phyloP scores from a whole-genome alignment of 2,113 vertebrate genomes.

The Oryzias melastigma region DNA sequence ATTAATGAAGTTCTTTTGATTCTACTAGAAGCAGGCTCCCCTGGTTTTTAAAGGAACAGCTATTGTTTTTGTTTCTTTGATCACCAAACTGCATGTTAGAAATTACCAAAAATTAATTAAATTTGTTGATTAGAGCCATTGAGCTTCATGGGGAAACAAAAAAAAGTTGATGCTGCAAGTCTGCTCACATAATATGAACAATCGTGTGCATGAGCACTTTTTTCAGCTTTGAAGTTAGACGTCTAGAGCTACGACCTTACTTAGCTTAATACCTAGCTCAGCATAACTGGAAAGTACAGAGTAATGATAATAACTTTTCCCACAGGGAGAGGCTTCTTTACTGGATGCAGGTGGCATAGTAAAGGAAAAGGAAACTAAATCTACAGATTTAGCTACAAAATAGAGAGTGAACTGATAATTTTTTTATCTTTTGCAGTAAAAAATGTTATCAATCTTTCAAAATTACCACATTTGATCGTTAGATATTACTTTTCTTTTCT shows the following conservation, averaged over 20 bases:
- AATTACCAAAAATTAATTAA: too few species aligned
- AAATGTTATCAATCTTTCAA: too few species aligned
- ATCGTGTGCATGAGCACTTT: slow-evolving; percentile 7
- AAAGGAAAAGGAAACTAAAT: background rate
- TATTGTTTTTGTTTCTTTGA: background rate
- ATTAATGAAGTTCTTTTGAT: background rate
- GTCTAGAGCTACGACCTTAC: slow-evolving; percentile 19
- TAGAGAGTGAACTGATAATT: too few species aligned
- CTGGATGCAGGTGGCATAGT: background rate
- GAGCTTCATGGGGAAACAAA: background rate
- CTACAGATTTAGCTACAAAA: background rate
- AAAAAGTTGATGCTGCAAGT: slow-evolving; percentile 3
- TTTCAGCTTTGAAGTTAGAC: slow-evolving; percentile 8
- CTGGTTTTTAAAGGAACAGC: background rate
- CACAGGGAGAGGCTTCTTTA: background rate
- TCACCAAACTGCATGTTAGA: too few species aligned
- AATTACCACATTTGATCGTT: too few species aligned
- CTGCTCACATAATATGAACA: background rate
- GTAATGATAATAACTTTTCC: background rate
- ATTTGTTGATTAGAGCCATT: too few species aligned
- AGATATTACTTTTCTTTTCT: too few species aligned
- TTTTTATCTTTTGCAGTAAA: too few species aligned
- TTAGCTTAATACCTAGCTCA: slow-evolving; percentile 15
- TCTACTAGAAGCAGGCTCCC: background rate
- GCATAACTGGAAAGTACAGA: slow-evolving; percentile 5